These are phyloP conservation scores for Sterna hirundo DNA, from an alignment of 2,113 vertebrate species.

Conservation along the genomic window DNA sequence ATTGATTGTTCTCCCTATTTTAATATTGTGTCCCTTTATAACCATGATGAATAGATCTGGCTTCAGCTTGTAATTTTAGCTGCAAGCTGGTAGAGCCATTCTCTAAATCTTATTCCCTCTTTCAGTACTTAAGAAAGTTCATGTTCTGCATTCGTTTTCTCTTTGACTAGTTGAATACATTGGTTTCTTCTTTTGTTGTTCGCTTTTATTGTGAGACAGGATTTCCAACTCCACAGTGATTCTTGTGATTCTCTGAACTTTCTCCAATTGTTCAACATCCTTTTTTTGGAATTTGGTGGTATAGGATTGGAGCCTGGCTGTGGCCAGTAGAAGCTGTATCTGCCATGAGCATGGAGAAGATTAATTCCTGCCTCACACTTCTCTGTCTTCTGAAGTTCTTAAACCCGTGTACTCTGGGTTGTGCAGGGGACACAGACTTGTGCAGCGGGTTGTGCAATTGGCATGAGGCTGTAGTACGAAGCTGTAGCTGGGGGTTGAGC, in stretches of 20 bases:
- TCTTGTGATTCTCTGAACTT: background rate
- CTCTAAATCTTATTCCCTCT: background rate
- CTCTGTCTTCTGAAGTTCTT: background rate
- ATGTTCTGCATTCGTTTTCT: background rate
- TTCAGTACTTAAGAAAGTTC: background rate
- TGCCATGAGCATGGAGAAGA: rapidly evolving
- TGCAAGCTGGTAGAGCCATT: background rate
- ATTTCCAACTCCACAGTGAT: background rate
- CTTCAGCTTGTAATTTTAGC: background rate
- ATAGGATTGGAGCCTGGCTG: background rate
- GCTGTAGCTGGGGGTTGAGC: background rate
- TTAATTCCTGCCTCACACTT: background rate
- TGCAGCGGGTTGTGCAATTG: background rate
- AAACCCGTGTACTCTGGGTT: rapidly evolving
- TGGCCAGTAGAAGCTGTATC: background rate
- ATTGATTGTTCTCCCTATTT: background rate
- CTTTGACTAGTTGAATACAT: background rate
- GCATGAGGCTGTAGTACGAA: background rate
- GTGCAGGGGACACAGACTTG: background rate
- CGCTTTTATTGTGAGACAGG: background rate
- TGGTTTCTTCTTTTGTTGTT: background rate
- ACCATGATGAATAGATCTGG: background rate
- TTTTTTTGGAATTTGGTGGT: background rate
- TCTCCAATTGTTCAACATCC: background rate
- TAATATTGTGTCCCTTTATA: background rate